These are phyloP conservation scores for Selenia dentaria DNA, from an alignment of 2,888 invertebrate genomes.

Conservation along the genomic window DNA sequence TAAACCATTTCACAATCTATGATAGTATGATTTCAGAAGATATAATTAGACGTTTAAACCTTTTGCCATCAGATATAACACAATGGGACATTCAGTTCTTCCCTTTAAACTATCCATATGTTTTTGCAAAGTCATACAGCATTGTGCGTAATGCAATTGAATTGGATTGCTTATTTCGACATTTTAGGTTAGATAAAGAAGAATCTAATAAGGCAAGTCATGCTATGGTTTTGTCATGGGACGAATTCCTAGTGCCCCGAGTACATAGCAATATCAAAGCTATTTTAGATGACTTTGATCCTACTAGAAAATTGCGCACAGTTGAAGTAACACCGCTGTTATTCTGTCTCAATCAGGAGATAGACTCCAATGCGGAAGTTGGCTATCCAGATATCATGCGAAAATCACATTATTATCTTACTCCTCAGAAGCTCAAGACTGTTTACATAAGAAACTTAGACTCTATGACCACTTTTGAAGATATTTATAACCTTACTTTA, in stretches of 20 bases:
- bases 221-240: constrained; percentile 84
- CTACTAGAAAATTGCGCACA: constrained; percentile 62
- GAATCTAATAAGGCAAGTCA: constrained; percentile 77
- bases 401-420: constrained; percentile 71
- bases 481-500: constrained; percentile 60
- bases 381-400: constrained; percentile 74
- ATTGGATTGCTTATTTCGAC: constrained; percentile 87
- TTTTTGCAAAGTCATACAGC: constrained; percentile 75
- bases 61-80: constrained; percentile 73
- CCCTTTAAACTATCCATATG: constrained; percentile 88
- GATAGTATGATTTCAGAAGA: constrained; percentile 84
- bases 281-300: constrained; percentile 80
- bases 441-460: constrained; percentile 71
- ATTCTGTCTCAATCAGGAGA: constrained; percentile 75
- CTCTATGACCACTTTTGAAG: constrained; percentile 71
- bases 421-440: constrained; percentile 55
- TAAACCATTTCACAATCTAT: constrained; percentile 87
- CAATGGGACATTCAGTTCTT: constrained; percentile 84
- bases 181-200: constrained; percentile 79
- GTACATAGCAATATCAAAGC: constrained; percentile 82
- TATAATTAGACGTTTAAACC: constrained; percentile 70
- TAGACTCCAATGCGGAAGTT: constrained; percentile 71
- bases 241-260: constrained; percentile 87
- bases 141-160: constrained; percentile 82
- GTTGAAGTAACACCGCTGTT: constrained; percentile 60